Conservation (phyloP, 2,113 vertebrate genomes). For the Ascaphus truei region DNA sequence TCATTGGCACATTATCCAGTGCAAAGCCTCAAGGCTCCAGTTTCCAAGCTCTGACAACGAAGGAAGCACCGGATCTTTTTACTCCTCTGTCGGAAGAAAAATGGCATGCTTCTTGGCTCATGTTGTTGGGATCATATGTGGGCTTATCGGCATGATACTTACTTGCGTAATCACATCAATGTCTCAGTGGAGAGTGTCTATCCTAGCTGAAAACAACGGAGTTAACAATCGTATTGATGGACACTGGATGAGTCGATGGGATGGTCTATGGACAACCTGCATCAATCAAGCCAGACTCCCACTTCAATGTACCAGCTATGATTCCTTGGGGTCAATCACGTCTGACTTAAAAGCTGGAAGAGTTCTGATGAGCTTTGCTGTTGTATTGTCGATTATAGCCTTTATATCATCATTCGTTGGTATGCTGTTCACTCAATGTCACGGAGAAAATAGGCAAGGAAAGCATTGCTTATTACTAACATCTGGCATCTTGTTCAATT, state of each 20-base stretch:
- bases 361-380: constrained; percentile 78
- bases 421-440: constrained; percentile 60
- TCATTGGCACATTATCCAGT: neutral
- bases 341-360: constrained; percentile 72
- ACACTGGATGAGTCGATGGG: constrained; percentile 68
- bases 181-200: constrained; percentile 54
- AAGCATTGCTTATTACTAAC: constrained; percentile 60
- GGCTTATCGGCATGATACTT: constrained; percentile 16
- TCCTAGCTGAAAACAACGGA: constrained; percentile 78
- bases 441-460: constrained; percentile 46
- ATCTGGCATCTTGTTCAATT: constrained; percentile 58
- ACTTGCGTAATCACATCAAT: constrained; percentile 24
- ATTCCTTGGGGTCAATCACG: constrained; percentile 75
- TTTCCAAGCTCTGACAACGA: neutral
- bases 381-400: constrained; percentile 59
- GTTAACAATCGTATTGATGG: constrained; percentile 64
- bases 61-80: neutral
- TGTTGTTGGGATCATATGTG: constrained; percentile 20
- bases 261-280: constrained; percentile 95
- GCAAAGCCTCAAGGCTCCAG: neutral
- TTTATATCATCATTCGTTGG: constrained; percentile 68
- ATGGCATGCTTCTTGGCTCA: constrained; percentile 16
- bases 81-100: neutral
- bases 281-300: constrained; percentile 67
- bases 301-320: constrained; percentile 85